These are phyloP conservation scores for Zhuqinia jingwanae DNA, from an alignment of 2,888 invertebrate species.

Conservation along the genomic window DNA sequence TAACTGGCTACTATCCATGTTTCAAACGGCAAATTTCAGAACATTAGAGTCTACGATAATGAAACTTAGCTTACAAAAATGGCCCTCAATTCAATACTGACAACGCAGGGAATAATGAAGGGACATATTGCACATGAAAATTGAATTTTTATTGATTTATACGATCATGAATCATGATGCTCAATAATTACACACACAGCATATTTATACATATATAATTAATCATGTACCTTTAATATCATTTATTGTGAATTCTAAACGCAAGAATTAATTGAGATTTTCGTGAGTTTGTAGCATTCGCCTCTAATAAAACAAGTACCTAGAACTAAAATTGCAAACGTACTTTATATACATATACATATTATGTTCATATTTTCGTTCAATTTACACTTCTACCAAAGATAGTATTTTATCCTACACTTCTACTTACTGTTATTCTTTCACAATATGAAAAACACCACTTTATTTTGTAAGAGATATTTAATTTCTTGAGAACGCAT, in stretches of 20 bases:
- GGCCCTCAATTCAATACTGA: too few relatives aligned
- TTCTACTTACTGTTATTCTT: neutral
- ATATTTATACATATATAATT: neutral
- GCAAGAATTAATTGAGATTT: neutral
- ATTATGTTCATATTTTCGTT: constrained; percentile 45
- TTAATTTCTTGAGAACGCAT: neutral
- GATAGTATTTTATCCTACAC: neutral
- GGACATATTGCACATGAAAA: too few relatives aligned
- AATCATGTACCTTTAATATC: neutral
- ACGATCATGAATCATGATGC: neutral
- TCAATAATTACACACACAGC: neutral
- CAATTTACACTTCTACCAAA: constrained; percentile 16
- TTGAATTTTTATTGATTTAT: neutral
- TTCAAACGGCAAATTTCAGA: too few relatives aligned
- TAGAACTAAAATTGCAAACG: too few relatives aligned
- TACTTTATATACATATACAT: constrained; percentile 37
- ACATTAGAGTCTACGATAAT: too few relatives aligned
- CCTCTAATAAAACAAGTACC: too few relatives aligned
- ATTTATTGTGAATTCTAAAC: neutral
- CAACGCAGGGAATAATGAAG: too few relatives aligned
- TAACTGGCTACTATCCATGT: too few relatives aligned
- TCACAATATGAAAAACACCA: neutral
- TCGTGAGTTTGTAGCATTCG: too few relatives aligned
- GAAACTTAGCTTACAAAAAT: too few relatives aligned
- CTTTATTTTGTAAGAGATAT: constrained; percentile 9